A percentile compares a stretch with the other conserved stretches of the same genome.
Conservation (phyloP, 2,888 invertebrate species). For the Andrena dorsata region DNA sequence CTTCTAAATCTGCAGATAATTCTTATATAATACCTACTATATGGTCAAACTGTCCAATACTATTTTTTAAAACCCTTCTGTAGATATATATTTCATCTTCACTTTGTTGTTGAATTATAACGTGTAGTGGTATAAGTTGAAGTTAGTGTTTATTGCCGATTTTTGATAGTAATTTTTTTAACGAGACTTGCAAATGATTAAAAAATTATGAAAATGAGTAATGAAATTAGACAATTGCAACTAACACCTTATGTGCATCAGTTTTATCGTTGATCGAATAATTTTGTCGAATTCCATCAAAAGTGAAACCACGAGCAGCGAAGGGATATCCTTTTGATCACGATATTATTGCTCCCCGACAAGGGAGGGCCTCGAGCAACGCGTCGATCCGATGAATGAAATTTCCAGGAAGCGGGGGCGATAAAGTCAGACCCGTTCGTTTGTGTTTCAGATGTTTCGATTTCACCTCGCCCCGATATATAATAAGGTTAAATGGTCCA, state of each 20-base stretch:
- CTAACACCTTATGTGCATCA: neutral
- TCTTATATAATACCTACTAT: neutral
- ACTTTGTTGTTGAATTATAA: too few relatives aligned
- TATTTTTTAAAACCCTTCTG: too few relatives aligned
- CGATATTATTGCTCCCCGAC: neutral
- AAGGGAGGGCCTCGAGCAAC: neutral
- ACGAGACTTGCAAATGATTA: too few relatives aligned
- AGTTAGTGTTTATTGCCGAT: too few relatives aligned
- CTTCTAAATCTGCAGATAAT: neutral
- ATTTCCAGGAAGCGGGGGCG: neutral
- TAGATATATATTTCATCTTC: too few relatives aligned
- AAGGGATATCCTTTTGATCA: neutral
- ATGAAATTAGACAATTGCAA: neutral
- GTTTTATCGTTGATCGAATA: neutral
- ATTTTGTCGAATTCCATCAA: neutral
- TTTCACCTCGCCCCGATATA: neutral
- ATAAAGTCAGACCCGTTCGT: neutral
- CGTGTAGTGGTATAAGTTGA: too few relatives aligned
- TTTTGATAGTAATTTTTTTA: too few relatives aligned
- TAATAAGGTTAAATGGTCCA: constrained; percentile 18
- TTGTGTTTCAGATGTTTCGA: constrained; percentile 4
- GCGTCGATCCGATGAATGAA: neutral
- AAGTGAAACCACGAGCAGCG: neutral
- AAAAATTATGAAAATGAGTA: too few relatives aligned
- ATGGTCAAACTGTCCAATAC: too few relatives aligned